Evolutionary conservation across 92 coral and sea anemone genomes (phyloP).

Genomic region (Epizoanthus stellaris): DNA sequence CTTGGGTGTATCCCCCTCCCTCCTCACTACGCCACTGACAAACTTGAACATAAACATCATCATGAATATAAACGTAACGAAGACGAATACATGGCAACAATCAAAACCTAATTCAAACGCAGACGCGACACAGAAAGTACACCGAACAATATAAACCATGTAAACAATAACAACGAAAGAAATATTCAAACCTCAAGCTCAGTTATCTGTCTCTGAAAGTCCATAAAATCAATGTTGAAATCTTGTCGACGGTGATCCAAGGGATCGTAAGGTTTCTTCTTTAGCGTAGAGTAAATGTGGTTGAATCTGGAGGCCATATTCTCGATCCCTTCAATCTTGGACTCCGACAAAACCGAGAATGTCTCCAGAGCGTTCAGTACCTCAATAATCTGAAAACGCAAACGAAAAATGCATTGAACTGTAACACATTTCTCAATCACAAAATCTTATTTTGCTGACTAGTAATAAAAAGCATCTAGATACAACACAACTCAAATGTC

Average conservation of each 20-base stretch:
- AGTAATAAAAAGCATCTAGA: no score
- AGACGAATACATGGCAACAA: no score
- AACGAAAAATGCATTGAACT: not conserved
- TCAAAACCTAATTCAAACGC: no score
- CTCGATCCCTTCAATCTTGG: constrained; percentile 92
- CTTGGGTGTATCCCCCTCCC: no score
- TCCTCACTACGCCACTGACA: no score
- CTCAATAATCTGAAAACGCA: constrained; percentile 69
- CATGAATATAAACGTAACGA: no score
- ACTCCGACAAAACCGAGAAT: constrained; percentile 82
- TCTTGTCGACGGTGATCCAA: constrained; percentile 86
- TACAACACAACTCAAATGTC: no score
- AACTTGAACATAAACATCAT: no score
- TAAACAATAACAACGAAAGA: not conserved
- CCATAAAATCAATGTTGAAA: constrained; percentile 76
- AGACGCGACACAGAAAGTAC: no score
- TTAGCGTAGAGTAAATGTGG: constrained; percentile 75
- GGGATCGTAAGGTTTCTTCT: constrained; percentile 90
- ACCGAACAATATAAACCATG: no score
- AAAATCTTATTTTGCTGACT: no score
- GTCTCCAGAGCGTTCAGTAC: constrained; percentile 88
- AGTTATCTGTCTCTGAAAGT: constrained; percentile 74
- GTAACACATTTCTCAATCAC: no score
- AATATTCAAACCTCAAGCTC: constrained; percentile 71
- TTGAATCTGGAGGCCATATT: constrained; percentile 77